Conservation (phyloP, 1,140 invertebrate genomes). For the Papilio polytes region DNA sequence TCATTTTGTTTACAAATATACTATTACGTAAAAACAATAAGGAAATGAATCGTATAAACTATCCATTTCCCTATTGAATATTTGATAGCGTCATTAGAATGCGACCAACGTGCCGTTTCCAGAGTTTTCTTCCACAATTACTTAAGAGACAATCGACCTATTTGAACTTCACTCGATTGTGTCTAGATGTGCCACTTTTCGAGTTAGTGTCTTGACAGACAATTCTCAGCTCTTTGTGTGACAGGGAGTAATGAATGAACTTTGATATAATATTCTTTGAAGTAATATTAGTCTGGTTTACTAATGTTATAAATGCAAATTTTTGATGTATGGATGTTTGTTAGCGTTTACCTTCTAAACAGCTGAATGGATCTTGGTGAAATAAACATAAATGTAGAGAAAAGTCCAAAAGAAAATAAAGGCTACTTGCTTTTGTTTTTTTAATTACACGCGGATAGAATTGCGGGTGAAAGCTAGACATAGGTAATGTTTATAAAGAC, state of each 20-base stretch:
- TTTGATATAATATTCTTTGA: neutral
- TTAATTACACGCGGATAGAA: no score
- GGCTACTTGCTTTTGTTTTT: no score
- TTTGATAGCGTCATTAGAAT: slow-evolving; percentile 26
- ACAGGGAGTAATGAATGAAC: neutral
- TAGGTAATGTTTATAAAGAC: no score
- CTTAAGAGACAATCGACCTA: slow-evolving; percentile 66
- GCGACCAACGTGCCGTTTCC: slow-evolving; percentile 40
- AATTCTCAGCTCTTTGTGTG: neutral
- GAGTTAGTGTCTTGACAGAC: neutral
- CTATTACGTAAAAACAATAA: slow-evolving; percentile 8
- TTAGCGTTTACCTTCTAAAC: no score
- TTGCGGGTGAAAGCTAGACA: no score
- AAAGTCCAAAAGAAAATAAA: no score
- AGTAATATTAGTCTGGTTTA: neutral
- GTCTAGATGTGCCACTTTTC: slow-evolving; percentile 44
- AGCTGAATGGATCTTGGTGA: no score
- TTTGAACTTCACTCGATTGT: slow-evolving; percentile 55
- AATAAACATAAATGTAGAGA: no score
- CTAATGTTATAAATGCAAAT: no score
- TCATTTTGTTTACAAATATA: neutral
- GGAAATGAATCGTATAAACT: neutral
- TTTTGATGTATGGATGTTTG: no score
- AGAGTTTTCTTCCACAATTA: slow-evolving; percentile 60
- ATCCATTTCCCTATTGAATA: slow-evolving; percentile 36